Conservation (phyloP, 2,113 vertebrate species). For the Trichechus manatus region DNA sequence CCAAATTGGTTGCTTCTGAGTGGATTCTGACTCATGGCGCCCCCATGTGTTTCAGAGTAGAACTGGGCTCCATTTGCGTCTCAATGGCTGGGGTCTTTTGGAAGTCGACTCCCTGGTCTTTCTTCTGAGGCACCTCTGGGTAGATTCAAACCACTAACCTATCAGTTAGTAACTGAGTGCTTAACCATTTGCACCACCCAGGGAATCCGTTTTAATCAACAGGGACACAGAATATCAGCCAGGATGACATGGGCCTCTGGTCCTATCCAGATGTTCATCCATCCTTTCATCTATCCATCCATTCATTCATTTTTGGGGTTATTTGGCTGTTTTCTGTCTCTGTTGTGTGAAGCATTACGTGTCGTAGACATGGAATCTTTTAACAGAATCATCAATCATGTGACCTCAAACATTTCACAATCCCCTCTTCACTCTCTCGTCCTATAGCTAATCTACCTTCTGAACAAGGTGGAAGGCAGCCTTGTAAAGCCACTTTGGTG, state of each 20-base stretch:
- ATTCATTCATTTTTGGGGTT: background rate
- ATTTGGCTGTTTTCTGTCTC: background rate
- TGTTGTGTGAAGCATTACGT: background rate
- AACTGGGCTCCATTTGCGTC: too few species aligned
- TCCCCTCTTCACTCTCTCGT: rapidly evolving
- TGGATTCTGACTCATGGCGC: too few species aligned
- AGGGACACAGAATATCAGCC: background rate
- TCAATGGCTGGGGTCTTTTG: too few species aligned
- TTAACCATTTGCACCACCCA: too few species aligned
- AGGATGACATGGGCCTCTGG: background rate
- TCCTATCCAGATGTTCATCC: background rate
- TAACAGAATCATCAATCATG: background rate
- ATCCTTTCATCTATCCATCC: background rate
- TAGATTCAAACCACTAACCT: too few species aligned
- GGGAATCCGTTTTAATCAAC: background rate
- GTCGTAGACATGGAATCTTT: background rate
- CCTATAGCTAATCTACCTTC: slow-evolving; percentile 88
- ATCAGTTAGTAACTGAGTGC: too few species aligned
- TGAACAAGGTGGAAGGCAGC: slow-evolving; percentile 87
- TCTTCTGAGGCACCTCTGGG: too few species aligned
- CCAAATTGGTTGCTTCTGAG: too few species aligned
- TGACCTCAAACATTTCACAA: background rate
- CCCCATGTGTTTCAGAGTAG: too few species aligned
- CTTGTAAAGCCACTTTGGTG: slow-evolving; percentile 35
- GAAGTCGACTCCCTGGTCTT: too few species aligned